These are phyloP conservation scores for Aphelenchoides fujianensis DNA, from an alignment of 1,140 invertebrate species.

Conservation along the genomic window DNA sequence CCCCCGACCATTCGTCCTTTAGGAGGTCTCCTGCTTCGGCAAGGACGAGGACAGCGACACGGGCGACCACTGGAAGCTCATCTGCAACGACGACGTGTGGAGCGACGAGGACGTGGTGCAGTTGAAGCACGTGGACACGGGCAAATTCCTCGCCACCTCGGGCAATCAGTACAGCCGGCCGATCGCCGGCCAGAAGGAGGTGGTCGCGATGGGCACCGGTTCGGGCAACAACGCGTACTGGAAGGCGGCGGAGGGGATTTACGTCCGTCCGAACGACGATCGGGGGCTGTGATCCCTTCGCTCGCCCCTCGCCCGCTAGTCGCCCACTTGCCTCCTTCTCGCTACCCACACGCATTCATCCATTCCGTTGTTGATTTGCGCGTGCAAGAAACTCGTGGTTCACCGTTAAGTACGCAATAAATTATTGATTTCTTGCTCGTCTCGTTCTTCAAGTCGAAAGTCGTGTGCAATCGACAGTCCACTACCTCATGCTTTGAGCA, in stretches of 20 bases:
- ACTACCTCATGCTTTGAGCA: too few species aligned
- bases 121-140: constrained; percentile 70
- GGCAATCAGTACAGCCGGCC: constrained; percentile 66
- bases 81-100: constrained; percentile 85
- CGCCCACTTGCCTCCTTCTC: too few species aligned
- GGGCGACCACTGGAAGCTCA: constrained; percentile 87
- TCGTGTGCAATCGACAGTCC: too few species aligned
- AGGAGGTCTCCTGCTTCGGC: constrained; percentile 93
- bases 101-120: constrained; percentile 72
- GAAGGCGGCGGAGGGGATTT: constrained; percentile 38
- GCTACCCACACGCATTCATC: background rate
- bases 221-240: constrained; percentile 27
- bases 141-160: constrained; percentile 65
- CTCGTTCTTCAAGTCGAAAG: too few species aligned
- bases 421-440: too few species aligned
- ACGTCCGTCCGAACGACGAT: constrained; percentile 28
- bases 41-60: constrained; percentile 83
- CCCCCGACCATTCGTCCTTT: constrained; percentile 6
- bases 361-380: background rate
- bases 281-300: background rate
- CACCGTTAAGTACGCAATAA: background rate
- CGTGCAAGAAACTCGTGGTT: background rate
- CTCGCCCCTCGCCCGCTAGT: background rate
- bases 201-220: constrained; percentile 60
- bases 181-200: constrained; percentile 66